Conservation (phyloP, 2,113 vertebrate species). For the Glareola pratincola region DNA sequence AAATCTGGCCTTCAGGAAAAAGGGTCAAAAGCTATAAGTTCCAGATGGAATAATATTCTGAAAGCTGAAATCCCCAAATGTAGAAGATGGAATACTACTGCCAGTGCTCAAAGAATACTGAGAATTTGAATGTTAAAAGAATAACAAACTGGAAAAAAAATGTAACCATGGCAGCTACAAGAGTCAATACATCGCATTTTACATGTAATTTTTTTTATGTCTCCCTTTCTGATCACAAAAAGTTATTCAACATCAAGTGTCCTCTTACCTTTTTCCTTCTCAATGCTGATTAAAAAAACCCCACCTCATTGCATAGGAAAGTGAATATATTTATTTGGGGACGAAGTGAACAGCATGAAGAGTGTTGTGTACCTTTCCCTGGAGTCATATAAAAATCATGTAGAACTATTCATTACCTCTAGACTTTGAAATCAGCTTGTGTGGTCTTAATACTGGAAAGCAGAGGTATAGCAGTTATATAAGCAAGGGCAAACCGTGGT, state of each 20-base stretch:
- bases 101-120: background rate
- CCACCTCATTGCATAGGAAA: background rate
- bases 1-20: background rate
- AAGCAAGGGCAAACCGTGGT: background rate
- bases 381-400: background rate
- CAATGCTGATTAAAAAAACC: background rate
- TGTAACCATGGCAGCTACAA: background rate
- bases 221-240: background rate
- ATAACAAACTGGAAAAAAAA: background rate
- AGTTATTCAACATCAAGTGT: background rate
- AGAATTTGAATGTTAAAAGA: slow-evolving; percentile 8
- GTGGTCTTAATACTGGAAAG: background rate
- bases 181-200: background rate
- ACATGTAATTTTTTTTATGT: background rate
- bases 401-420: background rate
- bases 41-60: slow-evolving; percentile 10
- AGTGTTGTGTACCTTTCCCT: background rate
- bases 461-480: background rate
- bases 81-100: background rate
- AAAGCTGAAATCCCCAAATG: background rate
- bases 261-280: background rate
- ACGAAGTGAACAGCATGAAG: background rate
- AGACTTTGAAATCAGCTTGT: background rate
- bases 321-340: background rate
- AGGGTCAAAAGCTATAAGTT: background rate